Base-by-base conservation (phyloP, 2,797 vertebrate genomes). In the Lateolabrax maculatus region DNA sequence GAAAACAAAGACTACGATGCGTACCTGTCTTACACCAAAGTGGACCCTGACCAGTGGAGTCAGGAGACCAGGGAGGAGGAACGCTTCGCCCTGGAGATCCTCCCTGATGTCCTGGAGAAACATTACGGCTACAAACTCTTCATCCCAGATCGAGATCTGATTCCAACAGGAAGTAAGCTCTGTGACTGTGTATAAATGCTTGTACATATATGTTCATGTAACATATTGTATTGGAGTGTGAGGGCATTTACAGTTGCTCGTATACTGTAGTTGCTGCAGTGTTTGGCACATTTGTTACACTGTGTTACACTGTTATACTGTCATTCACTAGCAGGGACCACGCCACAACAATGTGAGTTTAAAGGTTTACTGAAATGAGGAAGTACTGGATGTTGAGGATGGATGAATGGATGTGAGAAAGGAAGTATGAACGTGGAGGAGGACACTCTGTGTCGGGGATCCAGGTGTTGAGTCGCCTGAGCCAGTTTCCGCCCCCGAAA, bases 1-100 rank as follows among this genome's bases (percentile, higher is more conserved):
- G 97, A 98, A 84, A 98, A 98, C 90, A 99, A 99, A 94, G 98
- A 99, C 92, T 99, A 99, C 4, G 98, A 99, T 84, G 98, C 98
- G 0, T 99, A 99, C 89, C 94, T 99, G 56, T 99, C 98, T 80
- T 99, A 99, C 94, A 99, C 97, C 94, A 99, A 99, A 96, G 98
- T 99, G 94, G 98, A 99, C 90, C 97, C 98, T 69, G 98, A 99
- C 87, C 98, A 99, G 85, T 99, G 98, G 98, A 98, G 97, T 90
- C 98, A 99, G 91, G 98, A 99, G 93, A 98, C 97, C 66, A 96
- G 96, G 60, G 98, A 99, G 90, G 98, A 99, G 94, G 98, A 99
- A 83, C 97, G 97, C 80, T 99, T 99, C 86, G 98, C 98, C 84
- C 96, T 99, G 80, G 98, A 99, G 94, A 98, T 99, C 87, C 94